Evolutionary conservation across 2,888 invertebrate genomes (phyloP).

Genomic region (Macroteleia sp.): DNA sequence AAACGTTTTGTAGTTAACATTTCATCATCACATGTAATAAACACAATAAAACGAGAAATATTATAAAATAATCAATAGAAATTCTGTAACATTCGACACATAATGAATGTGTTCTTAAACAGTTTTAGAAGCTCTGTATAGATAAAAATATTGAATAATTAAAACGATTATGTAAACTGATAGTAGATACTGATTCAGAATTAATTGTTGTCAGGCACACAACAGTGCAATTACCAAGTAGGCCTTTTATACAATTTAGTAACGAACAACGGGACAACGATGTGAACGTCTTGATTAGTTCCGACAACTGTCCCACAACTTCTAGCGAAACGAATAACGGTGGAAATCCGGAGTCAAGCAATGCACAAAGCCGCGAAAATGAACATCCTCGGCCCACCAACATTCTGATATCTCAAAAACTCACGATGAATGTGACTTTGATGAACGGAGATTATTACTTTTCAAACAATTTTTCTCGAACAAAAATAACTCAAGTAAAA

Average conservation of each 20-base stretch:
- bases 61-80: too few species aligned
- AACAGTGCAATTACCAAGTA: conserved; percentile 65
- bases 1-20: too few species aligned
- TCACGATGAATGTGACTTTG: conserved; percentile 70
- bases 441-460: conserved; percentile 66
- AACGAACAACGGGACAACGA: conserved; percentile 72
- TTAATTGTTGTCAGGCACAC: conserved; percentile 69
- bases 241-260: conserved; percentile 68
- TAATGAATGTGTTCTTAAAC: too few species aligned
- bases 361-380: conserved; percentile 47
- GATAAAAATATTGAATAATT: too few species aligned
- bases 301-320: conserved; percentile 50
- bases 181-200: too few species aligned
- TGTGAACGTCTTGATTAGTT: conserved; percentile 63
- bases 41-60: too few species aligned
- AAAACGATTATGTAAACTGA: too few species aligned
- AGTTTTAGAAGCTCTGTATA: too few species aligned
- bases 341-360: conserved; percentile 49
- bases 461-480: too few species aligned
- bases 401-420: conserved; percentile 68
- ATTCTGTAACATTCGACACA: too few species aligned
- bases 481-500: too few species aligned
- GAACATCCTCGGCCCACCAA: conserved; percentile 61
- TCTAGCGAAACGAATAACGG: conserved; percentile 24
- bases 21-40: too few species aligned